These are phyloP conservation scores for Bothrops jararaca DNA, from an alignment of 2,113 vertebrate genomes.

Conservation along the genomic window DNA sequence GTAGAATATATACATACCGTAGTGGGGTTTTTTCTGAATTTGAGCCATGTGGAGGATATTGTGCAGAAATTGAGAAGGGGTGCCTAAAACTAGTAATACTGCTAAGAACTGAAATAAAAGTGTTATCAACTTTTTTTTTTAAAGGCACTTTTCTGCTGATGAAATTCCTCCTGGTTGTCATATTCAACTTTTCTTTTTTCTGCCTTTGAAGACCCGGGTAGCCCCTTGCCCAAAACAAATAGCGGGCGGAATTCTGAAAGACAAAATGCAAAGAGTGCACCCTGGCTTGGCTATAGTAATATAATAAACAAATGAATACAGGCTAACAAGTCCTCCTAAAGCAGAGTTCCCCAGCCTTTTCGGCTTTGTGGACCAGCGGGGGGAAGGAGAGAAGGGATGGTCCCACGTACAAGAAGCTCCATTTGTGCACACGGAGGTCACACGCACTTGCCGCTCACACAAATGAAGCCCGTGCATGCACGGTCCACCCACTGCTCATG, in stretches of 20 bases:
- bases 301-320: background rate
- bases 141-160: background rate
- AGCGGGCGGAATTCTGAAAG: constrained; percentile 3
- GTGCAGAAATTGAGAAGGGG: too few relatives aligned
- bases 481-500: background rate
- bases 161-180: background rate
- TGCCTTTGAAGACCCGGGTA: background rate
- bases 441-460: background rate
- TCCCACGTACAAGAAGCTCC: background rate
- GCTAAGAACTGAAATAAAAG: too few relatives aligned
- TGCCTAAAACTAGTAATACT: too few relatives aligned
- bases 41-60: too few relatives aligned
- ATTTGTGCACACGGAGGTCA: background rate
- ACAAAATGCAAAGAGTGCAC: background rate
- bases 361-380: background rate
- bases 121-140: too few relatives aligned
- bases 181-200: background rate
- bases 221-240: constrained; percentile 20
- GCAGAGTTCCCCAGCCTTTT: background rate
- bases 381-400: background rate
- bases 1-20: too few relatives aligned
- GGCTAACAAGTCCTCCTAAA: background rate
- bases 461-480: background rate
- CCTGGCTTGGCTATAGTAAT: background rate
- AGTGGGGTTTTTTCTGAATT: too few relatives aligned